Base-by-base conservation (phyloP, 2,113 vertebrate species). In the Promerops cafer region DNA sequence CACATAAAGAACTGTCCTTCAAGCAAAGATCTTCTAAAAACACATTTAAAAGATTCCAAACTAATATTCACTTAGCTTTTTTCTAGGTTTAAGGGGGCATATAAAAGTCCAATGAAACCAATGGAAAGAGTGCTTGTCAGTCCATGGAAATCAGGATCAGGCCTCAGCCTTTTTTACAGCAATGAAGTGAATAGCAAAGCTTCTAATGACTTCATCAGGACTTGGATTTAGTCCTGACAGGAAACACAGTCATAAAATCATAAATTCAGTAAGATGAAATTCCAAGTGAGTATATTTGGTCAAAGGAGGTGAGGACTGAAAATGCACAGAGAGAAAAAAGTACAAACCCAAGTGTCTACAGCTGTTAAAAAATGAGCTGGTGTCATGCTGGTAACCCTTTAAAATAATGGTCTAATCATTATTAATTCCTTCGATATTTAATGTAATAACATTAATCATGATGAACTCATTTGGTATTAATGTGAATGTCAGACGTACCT, bases 371-470 rank as follows among this genome's bases (percentile, higher is more conserved):
- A 96, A 96, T 87, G 94, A 96, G 93, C 80, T 17, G 4, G 90
- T 96, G 93, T 96, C 96, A 92, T 30, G 80, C 90, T 84, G 88
- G 94, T 94, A 97, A 90, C 93, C 92, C 92, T 92, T 89, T 96
- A 84, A 94, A 96, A 95, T 95, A 96, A 96, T 96, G 93, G 92
- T 78, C 93, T 96, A 97, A 96, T 96, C 94, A 96, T 96, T 96
- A 96, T 97, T 97, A 97, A 96, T 96, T 82, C 88, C 92, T 96
- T 86, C 1, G 61, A 90, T 95, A 92, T 95, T 95, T 94, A 96
- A 97, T 91, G 78, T 66, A 95, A 91, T 96, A 71, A 83, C 95
- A 96, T 96, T 90, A 95, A 96, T 97, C 96, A 97, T 0, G 69
- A 87, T 88, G 91, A 97, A 95, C 94, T 96, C 95, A 83, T 96